A percentile compares a stretch with the other conserved stretches of the same genome.
phyloP scores from a whole-genome alignment of 1,140 invertebrate genomes.

The Frieseomelitta varia region DNA sequence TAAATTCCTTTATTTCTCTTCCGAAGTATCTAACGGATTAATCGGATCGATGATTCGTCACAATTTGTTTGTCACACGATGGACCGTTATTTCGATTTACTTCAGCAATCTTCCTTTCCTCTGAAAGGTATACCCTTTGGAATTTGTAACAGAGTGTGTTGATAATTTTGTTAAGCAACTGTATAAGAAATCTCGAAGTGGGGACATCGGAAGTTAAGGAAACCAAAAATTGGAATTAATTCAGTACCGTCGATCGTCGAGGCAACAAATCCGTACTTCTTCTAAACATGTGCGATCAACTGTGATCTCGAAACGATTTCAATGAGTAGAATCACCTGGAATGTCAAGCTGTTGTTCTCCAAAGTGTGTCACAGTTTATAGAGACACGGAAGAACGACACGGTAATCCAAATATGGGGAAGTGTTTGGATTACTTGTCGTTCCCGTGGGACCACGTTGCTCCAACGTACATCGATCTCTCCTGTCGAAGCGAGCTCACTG shows the following conservation, averaged over 20 bases:
- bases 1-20: constrained; percentile 7
- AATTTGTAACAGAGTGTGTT: neutral
- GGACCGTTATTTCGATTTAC: neutral
- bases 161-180: neutral
- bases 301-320: neutral
- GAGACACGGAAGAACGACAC: constrained; percentile 18
- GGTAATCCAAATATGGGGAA: constrained; percentile 69
- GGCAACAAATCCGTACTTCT: neutral
- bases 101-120: neutral
- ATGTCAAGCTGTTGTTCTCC: neutral
- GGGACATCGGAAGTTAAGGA: neutral
- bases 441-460: neutral
- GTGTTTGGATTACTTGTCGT: constrained; percentile 61
- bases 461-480: neutral
- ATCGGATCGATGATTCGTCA: neutral
- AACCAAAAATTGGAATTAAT: neutral
- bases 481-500: neutral
- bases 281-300: no score
- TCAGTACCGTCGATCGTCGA: neutral
- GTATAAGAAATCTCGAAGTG: neutral
- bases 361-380: neutral
- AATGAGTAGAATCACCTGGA: neutral
- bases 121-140: neutral
- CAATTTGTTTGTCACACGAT: neutral
- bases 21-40: neutral